Evolutionary conservation across 2,113 vertebrate genomes (phyloP).

Genomic region (Grus americana): DNA sequence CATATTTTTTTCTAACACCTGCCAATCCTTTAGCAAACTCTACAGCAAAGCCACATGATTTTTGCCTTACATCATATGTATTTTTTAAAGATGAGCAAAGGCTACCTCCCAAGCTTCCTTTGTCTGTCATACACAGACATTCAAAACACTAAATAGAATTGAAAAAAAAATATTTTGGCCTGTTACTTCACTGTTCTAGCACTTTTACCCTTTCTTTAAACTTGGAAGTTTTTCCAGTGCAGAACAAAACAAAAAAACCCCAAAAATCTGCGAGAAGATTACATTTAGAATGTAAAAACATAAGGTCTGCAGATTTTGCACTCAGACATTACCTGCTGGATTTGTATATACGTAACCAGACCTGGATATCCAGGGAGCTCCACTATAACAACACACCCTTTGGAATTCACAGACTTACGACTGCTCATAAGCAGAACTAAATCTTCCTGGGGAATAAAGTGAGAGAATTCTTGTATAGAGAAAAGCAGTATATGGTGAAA

Average conservation of each 20-base stretch:
- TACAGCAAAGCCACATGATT: background rate
- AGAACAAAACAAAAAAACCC: background rate
- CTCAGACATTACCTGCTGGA: background rate
- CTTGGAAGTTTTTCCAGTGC: background rate
- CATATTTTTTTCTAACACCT: background rate
- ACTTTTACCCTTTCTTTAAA: background rate
- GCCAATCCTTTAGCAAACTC: background rate
- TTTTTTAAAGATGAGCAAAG: background rate
- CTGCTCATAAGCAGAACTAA: background rate
- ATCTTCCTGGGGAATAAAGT: background rate
- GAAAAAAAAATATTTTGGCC: background rate
- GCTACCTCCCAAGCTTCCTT: background rate
- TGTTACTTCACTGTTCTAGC: background rate
- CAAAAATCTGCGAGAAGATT: background rate
- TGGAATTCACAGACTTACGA: background rate
- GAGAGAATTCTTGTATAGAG: background rate
- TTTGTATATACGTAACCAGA: background rate
- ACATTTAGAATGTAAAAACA: background rate
- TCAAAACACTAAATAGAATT: background rate
- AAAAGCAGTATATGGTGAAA: background rate
- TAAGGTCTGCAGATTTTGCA: background rate
- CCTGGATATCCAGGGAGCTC: background rate
- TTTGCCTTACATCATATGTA: background rate
- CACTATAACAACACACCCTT: background rate
- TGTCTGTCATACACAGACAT: background rate